Conservation (phyloP, 2,797 vertebrate species). For the Sorex maritimensis region DNA sequence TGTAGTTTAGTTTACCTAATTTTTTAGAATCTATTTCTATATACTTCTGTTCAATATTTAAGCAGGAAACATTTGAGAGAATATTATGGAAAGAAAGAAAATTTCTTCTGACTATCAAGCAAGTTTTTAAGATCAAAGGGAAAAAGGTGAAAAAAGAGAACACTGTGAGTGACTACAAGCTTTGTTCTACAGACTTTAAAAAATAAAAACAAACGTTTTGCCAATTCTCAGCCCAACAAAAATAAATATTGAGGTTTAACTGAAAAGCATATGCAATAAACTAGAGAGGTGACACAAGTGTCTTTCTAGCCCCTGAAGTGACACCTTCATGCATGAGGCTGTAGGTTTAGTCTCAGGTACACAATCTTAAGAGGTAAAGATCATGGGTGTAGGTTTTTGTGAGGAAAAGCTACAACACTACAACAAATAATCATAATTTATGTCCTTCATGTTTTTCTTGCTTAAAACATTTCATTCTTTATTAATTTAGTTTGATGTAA, state of each 20-base stretch:
- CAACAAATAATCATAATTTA: neutral
- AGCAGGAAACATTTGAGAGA: neutral
- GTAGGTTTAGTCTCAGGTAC: too few relatives aligned
- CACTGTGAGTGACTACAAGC: too few relatives aligned
- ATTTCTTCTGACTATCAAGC: too few relatives aligned
- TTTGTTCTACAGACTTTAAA: too few relatives aligned
- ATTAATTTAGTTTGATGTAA: constrained; percentile 11
- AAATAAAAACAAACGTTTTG: neutral
- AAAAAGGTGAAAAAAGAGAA: neutral
- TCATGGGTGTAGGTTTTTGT: neutral
- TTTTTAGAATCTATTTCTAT: neutral
- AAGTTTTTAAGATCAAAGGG: neutral
- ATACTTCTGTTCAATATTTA: neutral
- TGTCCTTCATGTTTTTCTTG: neutral
- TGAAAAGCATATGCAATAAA: neutral
- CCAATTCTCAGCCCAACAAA: neutral
- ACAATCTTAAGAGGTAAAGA: too few relatives aligned
- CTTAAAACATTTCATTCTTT: constrained; percentile 15
- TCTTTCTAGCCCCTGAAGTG: neutral
- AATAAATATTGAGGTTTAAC: neutral
- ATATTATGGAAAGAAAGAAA: too few relatives aligned
- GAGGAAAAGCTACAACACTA: neutral
- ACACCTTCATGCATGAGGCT: too few relatives aligned
- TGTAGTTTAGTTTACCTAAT: neutral
- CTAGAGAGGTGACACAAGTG: too few relatives aligned